Evolutionary conservation across 1,140 invertebrate genomes (phyloP).

Genomic region (Bombus balteatus): DNA sequence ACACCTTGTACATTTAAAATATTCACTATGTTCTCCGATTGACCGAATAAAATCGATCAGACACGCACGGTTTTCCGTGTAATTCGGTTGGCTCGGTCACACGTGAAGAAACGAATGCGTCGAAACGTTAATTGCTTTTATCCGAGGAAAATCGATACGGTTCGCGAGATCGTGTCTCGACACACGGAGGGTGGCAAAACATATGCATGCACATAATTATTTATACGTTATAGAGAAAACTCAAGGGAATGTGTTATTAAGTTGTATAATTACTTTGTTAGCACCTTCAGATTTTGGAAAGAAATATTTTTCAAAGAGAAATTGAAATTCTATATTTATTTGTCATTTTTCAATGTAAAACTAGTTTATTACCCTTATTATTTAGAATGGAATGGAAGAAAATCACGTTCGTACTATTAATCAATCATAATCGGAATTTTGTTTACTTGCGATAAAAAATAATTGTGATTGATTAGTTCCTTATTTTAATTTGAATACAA

Average conservation of each 20-base stretch:
- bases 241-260: neutral
- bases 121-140: slow-evolving; percentile 54
- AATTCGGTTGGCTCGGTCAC: slow-evolving; percentile 25
- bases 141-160: slow-evolving; percentile 37
- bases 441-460: too few relatives aligned
- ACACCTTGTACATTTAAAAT: neutral
- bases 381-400: too few relatives aligned
- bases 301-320: too few relatives aligned
- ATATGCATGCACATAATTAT: neutral
- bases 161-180: neutral
- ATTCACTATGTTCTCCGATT: neutral
- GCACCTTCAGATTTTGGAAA: too few relatives aligned
- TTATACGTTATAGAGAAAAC: neutral
- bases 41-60: slow-evolving; percentile 10
- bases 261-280: too few relatives aligned
- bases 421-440: too few relatives aligned
- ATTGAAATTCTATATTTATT: too few relatives aligned
- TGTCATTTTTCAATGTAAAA: too few relatives aligned
- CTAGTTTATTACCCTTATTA: too few relatives aligned
- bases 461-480: too few relatives aligned
- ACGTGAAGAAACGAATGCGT: slow-evolving; percentile 42
- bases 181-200: neutral
- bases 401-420: too few relatives aligned
- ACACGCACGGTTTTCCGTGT: slow-evolving; percentile 14
- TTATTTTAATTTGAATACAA: too few relatives aligned